Conservation (phyloP, 1,140 invertebrate species). For the Zelostemma sp. region DNA sequence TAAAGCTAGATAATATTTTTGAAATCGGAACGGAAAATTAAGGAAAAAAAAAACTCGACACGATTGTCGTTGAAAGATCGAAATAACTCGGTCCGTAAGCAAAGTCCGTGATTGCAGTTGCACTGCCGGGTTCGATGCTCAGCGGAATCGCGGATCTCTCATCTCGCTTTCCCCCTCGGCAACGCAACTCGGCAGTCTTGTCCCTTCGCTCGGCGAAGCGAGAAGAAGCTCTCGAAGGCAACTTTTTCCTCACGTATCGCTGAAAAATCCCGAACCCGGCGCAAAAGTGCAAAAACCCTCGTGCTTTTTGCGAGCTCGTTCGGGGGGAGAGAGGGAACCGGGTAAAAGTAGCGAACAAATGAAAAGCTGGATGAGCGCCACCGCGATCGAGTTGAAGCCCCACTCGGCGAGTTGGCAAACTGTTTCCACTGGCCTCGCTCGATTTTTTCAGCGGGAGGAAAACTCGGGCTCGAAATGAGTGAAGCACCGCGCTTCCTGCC, state of each 20-base stretch:
- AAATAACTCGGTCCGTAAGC: conserved; percentile 54
- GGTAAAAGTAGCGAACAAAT: conserved; percentile 44
- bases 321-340: conserved; percentile 29
- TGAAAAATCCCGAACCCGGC: conserved; percentile 14
- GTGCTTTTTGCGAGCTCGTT: conserved; percentile 42
- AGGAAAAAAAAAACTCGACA: too few relatives aligned
- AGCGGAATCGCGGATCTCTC: conserved; percentile 25
- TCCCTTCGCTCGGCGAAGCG: conserved; percentile 11
- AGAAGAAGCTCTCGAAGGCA: conserved; percentile 7
- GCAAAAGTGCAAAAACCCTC: conserved; percentile 54
- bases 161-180: conserved; percentile 6
- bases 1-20: too few relatives aligned
- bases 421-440: conserved; percentile 48
- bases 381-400: conserved; percentile 51
- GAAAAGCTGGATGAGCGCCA: conserved; percentile 30
- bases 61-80: not conserved
- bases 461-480: conserved; percentile 41
- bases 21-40: too few relatives aligned
- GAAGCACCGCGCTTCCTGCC: conserved; percentile 50
- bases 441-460: conserved; percentile 12
- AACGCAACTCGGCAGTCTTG: conserved; percentile 6
- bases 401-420: conserved; percentile 66
- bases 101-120: conserved; percentile 54
- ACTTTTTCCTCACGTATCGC: conserved; percentile 16
- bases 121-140: conserved; percentile 56